These are phyloP conservation scores for Onychostruthus taczanowskii DNA, from an alignment of 2,113 vertebrate species.

Conservation along the genomic window DNA sequence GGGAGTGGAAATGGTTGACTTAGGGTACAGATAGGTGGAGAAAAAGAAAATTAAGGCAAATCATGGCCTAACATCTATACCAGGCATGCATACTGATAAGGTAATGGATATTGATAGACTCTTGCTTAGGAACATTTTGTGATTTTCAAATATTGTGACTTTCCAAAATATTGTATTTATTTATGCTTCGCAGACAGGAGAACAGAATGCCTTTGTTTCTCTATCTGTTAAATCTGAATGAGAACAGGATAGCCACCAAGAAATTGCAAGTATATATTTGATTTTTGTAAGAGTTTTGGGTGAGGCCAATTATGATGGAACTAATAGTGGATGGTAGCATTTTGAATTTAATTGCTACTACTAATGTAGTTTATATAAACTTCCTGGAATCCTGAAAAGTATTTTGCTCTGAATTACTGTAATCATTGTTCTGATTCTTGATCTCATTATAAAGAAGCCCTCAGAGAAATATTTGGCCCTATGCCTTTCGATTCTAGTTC, in stretches of 20 bases:
- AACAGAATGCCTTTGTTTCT: not conserved
- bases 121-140: constrained; percentile 9
- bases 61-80: not conserved
- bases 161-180: not conserved
- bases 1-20: not conserved
- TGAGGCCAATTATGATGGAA: not conserved
- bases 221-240: not conserved
- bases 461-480: not conserved
- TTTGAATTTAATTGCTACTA: constrained; percentile 8
- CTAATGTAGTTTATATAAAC: constrained; percentile 15
- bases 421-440: constrained; percentile 21
- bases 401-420: constrained; percentile 40
- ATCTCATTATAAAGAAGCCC: not conserved
- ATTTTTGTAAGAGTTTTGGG: not conserved
- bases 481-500: not conserved
- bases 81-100: not conserved
- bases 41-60: constrained; percentile 39
- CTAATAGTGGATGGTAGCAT: not conserved
- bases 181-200: constrained; percentile 9
- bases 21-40: not conserved
- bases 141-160: not conserved
- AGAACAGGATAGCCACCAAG: not conserved
- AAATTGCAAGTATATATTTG: not conserved
- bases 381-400: constrained; percentile 49
- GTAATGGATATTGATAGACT: constrained; percentile 43